These are phyloP conservation scores for Ligdia adustata DNA, from an alignment of 2,888 invertebrate genomes.

Conservation along the genomic window DNA sequence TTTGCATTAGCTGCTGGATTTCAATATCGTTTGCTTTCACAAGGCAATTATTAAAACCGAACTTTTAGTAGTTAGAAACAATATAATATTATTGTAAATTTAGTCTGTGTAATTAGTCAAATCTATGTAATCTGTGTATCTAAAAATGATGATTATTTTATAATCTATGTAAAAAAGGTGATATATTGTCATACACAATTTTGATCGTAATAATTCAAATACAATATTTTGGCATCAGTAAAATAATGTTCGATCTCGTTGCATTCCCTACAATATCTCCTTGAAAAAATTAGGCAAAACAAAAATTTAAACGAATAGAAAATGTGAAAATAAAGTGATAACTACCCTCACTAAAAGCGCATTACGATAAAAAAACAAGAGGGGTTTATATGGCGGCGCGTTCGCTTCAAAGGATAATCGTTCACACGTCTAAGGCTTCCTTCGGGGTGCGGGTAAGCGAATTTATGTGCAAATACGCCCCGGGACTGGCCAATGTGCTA, in stretches of 20 bases:
- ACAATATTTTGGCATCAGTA: too few species aligned
- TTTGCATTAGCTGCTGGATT: conserved; percentile 1
- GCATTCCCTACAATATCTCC: too few species aligned
- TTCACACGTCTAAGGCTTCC: conserved; percentile 71
- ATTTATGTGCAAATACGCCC: conserved; percentile 82
- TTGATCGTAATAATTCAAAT: too few species aligned
- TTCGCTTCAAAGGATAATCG: conserved; percentile 69
- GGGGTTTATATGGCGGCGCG: conserved; percentile 50
- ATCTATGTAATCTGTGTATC: too few species aligned
- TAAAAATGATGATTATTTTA: too few species aligned
- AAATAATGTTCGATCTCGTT: too few species aligned
- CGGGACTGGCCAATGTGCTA: conserved; percentile 81
- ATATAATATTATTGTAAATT: too few species aligned
- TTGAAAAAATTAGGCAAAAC: background rate
- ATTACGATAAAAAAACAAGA: conserved; percentile 53
- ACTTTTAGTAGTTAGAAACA: too few species aligned
- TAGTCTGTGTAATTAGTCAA: too few species aligned
- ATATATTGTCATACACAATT: too few species aligned
- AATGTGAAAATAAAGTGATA: conserved; percentile 32
- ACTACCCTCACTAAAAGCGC: conserved; percentile 36
- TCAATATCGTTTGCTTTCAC: background rate
- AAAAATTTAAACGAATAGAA: conserved; percentile 10
- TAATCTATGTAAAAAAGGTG: too few species aligned
- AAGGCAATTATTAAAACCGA: too few species aligned
- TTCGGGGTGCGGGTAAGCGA: conserved; percentile 75